phyloP scores from a whole-genome alignment of 1,140 invertebrate genomes.

The Phenacoccus solenopsis region DNA sequence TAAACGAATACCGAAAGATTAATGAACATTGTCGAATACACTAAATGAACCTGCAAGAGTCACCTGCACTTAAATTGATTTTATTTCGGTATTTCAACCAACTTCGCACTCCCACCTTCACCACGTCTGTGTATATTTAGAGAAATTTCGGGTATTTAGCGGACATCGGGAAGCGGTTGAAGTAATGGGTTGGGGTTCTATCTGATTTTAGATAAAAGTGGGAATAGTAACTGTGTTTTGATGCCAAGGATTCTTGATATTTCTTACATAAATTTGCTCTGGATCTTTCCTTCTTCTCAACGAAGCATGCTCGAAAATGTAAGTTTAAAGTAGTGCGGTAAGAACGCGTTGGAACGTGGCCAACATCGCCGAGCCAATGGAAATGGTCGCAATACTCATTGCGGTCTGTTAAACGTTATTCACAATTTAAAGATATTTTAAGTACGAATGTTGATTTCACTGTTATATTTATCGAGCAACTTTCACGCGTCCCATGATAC shows the following conservation, averaged over 20 bases:
- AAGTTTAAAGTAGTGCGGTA: not conserved
- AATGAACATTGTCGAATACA: conserved; percentile 9
- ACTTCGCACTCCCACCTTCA: too few species aligned
- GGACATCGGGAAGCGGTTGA: too few species aligned
- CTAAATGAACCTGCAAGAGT: conserved; percentile 8
- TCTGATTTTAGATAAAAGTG: too few species aligned
- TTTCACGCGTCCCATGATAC: too few species aligned
- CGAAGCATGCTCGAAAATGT: not conserved
- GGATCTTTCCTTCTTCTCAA: not conserved
- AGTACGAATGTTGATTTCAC: not conserved
- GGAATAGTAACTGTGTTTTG: not conserved
- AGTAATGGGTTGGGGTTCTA: too few species aligned
- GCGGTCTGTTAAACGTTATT: not conserved
- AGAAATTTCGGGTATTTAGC: too few species aligned
- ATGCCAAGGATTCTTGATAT: conserved; percentile 1
- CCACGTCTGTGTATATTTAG: too few species aligned
- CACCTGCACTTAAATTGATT: conserved; percentile 15
- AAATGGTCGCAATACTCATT: not conserved
- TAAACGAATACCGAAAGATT: conserved; percentile 15
- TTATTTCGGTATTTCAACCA: not conserved
- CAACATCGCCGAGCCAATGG: not conserved
- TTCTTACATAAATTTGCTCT: not conserved
- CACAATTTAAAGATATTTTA: not conserved
- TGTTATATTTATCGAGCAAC: too few species aligned
- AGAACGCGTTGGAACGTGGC: not conserved